These are phyloP conservation scores for Habroteleia sp. DNA, from an alignment of 2,888 invertebrate genomes.

Conservation along the genomic window DNA sequence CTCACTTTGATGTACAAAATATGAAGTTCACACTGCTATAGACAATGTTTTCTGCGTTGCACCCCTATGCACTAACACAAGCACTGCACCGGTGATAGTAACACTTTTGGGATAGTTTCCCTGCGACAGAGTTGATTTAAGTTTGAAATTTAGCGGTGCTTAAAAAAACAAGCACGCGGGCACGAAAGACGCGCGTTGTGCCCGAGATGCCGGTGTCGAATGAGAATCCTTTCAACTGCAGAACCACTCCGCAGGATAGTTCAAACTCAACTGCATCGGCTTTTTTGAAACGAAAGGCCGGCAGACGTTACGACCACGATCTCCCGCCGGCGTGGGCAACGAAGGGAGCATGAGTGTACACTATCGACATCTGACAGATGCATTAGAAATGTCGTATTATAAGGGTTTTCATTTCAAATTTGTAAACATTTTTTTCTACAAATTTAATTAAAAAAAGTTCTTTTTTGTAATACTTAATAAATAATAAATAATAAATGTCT, in stretches of 20 bases:
- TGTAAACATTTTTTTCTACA: too few species aligned
- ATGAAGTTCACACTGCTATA: background rate
- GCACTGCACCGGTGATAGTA: constrained; percentile 26
- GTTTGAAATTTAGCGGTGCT: background rate
- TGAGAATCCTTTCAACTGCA: constrained; percentile 24
- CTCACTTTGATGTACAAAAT: background rate
- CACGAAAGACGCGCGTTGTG: constrained; percentile 25
- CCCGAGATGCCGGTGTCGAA: constrained; percentile 23
- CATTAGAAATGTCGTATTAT: background rate
- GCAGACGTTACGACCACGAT: constrained; percentile 36
- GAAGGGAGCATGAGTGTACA: constrained; percentile 9
- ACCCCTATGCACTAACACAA: constrained; percentile 28
- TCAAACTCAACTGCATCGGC: constrained; percentile 60
- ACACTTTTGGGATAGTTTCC: constrained; percentile 9
- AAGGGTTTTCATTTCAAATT: too few species aligned
- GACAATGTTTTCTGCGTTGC: constrained; percentile 21
- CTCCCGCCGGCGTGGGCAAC: constrained; percentile 50
- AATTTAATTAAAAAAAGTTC: too few species aligned
- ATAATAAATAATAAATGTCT: too few species aligned
- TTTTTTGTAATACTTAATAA: too few species aligned
- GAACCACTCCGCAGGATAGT: constrained; percentile 53
- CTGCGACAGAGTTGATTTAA: background rate
- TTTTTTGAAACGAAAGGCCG: constrained; percentile 56
- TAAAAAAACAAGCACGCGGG: background rate
- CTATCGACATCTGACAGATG: constrained; percentile 14